Evolutionary conservation across 2,888 invertebrate species (phyloP).

Genomic region (Thereva nobilitata): DNA sequence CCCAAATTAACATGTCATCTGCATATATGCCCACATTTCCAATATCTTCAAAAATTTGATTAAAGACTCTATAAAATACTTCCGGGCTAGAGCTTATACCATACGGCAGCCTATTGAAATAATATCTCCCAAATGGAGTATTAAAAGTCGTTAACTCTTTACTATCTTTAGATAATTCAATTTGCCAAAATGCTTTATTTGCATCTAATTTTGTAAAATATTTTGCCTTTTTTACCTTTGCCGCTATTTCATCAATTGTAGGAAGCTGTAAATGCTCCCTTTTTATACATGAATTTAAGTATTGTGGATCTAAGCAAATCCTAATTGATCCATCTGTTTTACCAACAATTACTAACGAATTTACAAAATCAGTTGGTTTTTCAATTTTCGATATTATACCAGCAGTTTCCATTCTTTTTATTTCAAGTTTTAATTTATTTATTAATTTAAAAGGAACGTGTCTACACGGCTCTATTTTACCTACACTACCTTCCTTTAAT

Average conservation of each 20-base stretch:
- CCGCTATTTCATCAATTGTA: constrained; percentile 43
- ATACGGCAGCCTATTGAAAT: constrained; percentile 50
- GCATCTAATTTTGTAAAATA: constrained; percentile 41
- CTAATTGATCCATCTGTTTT: too few relatives aligned
- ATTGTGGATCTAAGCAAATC: too few relatives aligned
- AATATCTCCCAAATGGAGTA: constrained; percentile 42
- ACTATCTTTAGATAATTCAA: constrained; percentile 36
- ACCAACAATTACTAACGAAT: too few relatives aligned
- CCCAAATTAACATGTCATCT: constrained; percentile 50
- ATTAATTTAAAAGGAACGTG: too few relatives aligned
- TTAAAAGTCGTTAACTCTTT: constrained; percentile 41
- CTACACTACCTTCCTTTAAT: too few relatives aligned
- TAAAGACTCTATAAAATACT: constrained; percentile 49
- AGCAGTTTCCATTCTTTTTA: too few relatives aligned
- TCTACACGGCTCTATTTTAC: too few relatives aligned
- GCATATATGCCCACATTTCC: constrained; percentile 50
- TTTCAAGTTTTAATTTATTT: too few relatives aligned
- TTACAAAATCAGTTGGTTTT: too few relatives aligned
- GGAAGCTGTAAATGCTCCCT: constrained; percentile 41
- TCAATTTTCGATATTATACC: too few relatives aligned
- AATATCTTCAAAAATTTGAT: constrained; percentile 49
- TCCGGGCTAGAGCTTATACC: constrained; percentile 49
- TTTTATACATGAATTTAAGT: not conserved
- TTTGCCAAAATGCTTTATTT: constrained; percentile 42
- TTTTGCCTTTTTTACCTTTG: constrained; percentile 38